Evolutionary conservation across 2,888 invertebrate species (phyloP), one percentile per base, ranked within the genome.

Genomic region (Coleophora deauratella): DNA sequence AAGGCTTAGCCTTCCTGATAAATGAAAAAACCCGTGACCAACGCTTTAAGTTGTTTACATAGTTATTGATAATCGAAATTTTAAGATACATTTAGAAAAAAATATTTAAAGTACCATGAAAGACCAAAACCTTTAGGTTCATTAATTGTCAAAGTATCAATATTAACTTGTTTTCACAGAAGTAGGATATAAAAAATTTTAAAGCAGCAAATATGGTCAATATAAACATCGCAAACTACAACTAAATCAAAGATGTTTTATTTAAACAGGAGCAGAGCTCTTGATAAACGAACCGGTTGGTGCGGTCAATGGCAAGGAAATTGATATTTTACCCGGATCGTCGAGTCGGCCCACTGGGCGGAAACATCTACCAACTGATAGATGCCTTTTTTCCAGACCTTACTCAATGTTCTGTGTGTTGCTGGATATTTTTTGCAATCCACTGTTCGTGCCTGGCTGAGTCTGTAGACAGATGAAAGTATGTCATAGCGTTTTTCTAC

Each of bases 261-360:
- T 62, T 62, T 60, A 63, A 59, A 50, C 34, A 52, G 43, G 46
- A 44, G 45, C 50, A 45, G 39, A 50, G 50, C 52, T 50, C 46
- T 58, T 62, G 62, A 64, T 62, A 72, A 78, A 78, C 72, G 73
- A 66, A 70, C 65, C 59, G 62, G 57, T 50, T 51, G 49, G 53
- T 54, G 58, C 63, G 66, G 59, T 62, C 70, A 65, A 56, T 56
- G 65, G 59, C 56, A 60, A 67, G 73, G 67, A 72, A 75, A 78
- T 74, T 79, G 77, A 78, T 79, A 77, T 77, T 76, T 77, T 68
- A 73, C 64, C 74, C 62, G 58, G 56, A 61, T 59, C 57, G 58
- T 51, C 52, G 52, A 50, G 48, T 54, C 47, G 52, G 53, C 52
- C 54, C 56, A 53, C 50, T 27, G 38, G 32, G 42, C 32, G 38